Evolutionary conservation across 2,113 vertebrate genomes (phyloP).

Genomic region (Amblyornis subalaris): DNA sequence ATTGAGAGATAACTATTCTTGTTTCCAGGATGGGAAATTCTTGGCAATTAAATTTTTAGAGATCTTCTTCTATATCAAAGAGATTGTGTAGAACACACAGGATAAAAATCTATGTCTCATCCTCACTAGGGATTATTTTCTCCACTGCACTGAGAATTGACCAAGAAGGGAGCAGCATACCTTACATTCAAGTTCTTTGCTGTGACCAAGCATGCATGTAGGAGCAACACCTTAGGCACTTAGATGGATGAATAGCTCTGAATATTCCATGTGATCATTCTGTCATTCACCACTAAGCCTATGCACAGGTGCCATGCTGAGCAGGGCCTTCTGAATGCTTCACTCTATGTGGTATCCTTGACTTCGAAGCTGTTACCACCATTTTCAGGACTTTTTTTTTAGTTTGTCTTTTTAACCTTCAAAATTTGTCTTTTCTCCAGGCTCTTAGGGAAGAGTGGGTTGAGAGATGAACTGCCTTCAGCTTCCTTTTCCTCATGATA

Average conservation of each 20-base stretch:
- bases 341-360: not conserved
- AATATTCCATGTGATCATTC: not conserved
- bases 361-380: accelerated
- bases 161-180: not conserved
- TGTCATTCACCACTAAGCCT: not conserved
- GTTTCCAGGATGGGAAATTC: not conserved
- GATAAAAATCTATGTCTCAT: not conserved
- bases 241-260: not conserved
- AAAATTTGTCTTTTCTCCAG: not conserved
- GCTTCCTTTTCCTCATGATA: not conserved
- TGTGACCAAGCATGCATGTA: not conserved
- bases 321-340: not conserved
- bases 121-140: not conserved
- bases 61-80: not conserved
- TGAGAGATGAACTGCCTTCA: not conserved
- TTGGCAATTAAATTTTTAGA: not conserved
- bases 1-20: not conserved
- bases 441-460: not conserved
- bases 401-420: not conserved
- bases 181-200: not conserved
- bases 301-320: not conserved
- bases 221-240: not conserved
- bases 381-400: not conserved
- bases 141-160: not conserved
- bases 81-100: not conserved